phyloP scores from a whole-genome alignment of 2,797 vertebrate species.

The Tolypeutes matacus region DNA sequence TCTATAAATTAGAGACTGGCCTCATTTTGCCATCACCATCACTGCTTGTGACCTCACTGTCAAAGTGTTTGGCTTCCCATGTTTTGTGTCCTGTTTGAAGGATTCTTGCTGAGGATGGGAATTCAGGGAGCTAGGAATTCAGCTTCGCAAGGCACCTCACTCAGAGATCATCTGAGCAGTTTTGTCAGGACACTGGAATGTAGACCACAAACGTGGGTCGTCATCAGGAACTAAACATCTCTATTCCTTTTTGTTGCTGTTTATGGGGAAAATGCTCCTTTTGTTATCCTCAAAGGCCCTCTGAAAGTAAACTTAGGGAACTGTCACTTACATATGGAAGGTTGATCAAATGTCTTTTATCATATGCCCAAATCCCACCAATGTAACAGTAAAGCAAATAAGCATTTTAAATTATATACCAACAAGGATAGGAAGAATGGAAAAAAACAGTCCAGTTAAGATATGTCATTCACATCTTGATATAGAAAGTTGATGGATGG shows the following conservation, averaged over 20 bases:
- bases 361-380: not conserved
- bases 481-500: not conserved
- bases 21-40: not conserved
- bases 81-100: not conserved
- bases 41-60: not conserved
- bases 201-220: not conserved
- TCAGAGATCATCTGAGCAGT: not conserved
- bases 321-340: not conserved
- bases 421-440: not conserved
- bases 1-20: not conserved
- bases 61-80: not conserved
- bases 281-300: not conserved
- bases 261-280: not conserved
- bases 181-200: not conserved
- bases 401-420: not conserved
- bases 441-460: not conserved
- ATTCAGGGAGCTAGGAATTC: not conserved
- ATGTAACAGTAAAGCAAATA: not conserved
- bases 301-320: not conserved
- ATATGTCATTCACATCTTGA: not conserved
- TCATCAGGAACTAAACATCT: too few species aligned
- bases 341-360: not conserved
- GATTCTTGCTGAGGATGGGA: accelerated
- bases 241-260: not conserved
- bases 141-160: not conserved